Conservation (phyloP, 2,888 invertebrate genomes). For the Caenorhabditis doughertyi region DNA sequence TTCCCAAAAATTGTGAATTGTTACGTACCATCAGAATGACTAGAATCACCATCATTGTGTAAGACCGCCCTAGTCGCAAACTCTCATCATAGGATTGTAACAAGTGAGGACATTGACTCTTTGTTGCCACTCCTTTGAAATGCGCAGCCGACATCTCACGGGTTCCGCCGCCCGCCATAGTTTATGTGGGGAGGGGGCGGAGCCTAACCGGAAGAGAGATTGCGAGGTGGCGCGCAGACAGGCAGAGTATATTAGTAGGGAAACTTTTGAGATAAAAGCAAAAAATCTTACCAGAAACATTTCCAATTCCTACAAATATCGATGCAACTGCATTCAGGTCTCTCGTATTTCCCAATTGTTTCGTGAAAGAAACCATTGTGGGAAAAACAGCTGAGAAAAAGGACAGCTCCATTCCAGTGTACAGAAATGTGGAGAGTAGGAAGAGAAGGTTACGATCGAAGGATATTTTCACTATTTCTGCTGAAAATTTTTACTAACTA, state of each 20-base stretch:
- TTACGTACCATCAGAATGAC: constrained; percentile 57
- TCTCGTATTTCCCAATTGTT: constrained; percentile 49
- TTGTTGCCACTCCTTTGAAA: not conserved
- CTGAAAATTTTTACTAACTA: constrained; percentile 18
- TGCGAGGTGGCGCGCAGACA: not conserved
- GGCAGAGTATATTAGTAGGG: not conserved
- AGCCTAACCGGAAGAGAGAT: not conserved
- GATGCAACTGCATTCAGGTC: constrained; percentile 55
- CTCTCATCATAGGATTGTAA: constrained; percentile 62
- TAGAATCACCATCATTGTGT: constrained; percentile 65
- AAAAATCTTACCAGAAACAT: constrained; percentile 59
- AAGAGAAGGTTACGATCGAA: constrained; percentile 49
- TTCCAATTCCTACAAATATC: constrained; percentile 55
- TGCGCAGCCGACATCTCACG: constrained; percentile 57
- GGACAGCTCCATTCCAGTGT: constrained; percentile 56
- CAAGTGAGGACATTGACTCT: constrained; percentile 16
- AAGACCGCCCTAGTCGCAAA: constrained; percentile 70
- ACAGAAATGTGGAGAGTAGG: constrained; percentile 53
- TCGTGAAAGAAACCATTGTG: constrained; percentile 63
- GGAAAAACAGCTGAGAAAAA: constrained; percentile 56
- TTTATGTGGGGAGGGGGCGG: constrained; percentile 49
- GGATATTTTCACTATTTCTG: constrained; percentile 59
- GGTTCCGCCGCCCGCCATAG: constrained; percentile 40
- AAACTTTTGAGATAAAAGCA: no score
- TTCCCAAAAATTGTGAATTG: constrained; percentile 34